phyloP scores from a whole-genome alignment of 2,888 invertebrate genomes.

The Epsilonema sp. region DNA sequence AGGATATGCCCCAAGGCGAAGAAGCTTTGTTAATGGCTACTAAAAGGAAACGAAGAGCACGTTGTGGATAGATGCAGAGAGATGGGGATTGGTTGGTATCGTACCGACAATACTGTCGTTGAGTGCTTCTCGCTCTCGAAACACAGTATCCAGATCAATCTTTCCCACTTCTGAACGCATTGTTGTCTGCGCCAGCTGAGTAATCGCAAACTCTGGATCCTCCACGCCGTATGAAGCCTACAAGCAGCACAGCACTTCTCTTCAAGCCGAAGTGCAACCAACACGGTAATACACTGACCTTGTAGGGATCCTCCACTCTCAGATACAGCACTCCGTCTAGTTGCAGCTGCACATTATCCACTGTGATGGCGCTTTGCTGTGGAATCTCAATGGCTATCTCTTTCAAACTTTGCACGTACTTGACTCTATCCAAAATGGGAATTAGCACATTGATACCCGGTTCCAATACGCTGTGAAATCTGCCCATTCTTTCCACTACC shows the following conservation, averaged over 20 bases:
- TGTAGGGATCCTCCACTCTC: constrained; percentile 73
- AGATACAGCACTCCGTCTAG: constrained; percentile 94
- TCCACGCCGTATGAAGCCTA: constrained; percentile 87
- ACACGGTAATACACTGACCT: constrained; percentile 31
- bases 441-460: constrained; percentile 81
- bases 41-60: constrained; percentile 11
- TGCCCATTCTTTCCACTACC: constrained; percentile 82
- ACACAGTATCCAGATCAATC: constrained; percentile 86
- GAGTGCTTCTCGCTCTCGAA: constrained; percentile 79
- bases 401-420: constrained; percentile 92
- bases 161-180: constrained; percentile 97
- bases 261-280: not conserved
- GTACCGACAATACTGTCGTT: constrained; percentile 68
- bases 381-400: constrained; percentile 99
- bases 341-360: constrained; percentile 84
- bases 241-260: no score
- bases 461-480: constrained; percentile 71
- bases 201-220: constrained; percentile 96
- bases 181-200: constrained; percentile 94
- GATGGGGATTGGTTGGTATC: no score
- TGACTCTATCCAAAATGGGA: constrained; percentile 71
- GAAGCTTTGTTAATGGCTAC: constrained; percentile 92
- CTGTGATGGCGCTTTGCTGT: constrained; percentile 89
- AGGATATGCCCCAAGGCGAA: constrained; percentile 91
- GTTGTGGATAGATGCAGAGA: no score